Base-by-base conservation (phyloP, 2,113 vertebrate species). In the Brachyhypopomus occidentalis region DNA sequence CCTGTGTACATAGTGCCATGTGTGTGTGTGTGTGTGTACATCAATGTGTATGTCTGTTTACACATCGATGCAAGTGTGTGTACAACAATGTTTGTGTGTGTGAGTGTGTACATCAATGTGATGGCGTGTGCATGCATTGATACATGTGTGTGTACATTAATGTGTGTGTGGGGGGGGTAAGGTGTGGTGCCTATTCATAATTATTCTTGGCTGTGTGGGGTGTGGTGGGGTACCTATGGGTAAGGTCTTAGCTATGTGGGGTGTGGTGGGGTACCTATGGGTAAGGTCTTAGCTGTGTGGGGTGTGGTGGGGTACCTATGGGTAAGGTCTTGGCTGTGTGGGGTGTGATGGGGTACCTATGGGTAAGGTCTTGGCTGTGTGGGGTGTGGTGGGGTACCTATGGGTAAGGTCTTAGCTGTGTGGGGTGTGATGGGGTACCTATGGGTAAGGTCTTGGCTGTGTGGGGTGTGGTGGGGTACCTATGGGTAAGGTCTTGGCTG, bases 281-380 rank as follows among this genome's bases (percentile, higher is more conserved):
- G 11, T 56, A 56, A 56, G 14, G 55, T 12, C 55, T 48, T 25
- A 16, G 14, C 11, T 72, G 56, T 36, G 78, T 80, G 56, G 27
- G 78, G 55, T 80, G 58, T 62, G 67, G 9, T 60, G 5, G 34
- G 7, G 85, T 89, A 98, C 97, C 96, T 95, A 97, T 90, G 75
- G 95, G 90, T 86, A 95, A 94, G 4, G 95, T 91, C 92, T 98
- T 98, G 90, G 93, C 95, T 85, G 94, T 91, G 78, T 80, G 56
- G 27, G 78, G 55, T 80, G 58, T 62, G 67, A 6, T 60, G 5
- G 34, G 7, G 85, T 89, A 98, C 97, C 96, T 95, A 97, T 90
- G 75, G 95, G 90, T 86, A 95, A 94, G 4, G 95, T 91, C 92
- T 98, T 98, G 90, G 93, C 95, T 85, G 94, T 91, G 0, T 93